A percentile compares a stretch with the other conserved stretches of the same genome.
Evolutionary conservation across 2,888 invertebrate genomes (phyloP).

Genomic region (Athalia circularis): DNA sequence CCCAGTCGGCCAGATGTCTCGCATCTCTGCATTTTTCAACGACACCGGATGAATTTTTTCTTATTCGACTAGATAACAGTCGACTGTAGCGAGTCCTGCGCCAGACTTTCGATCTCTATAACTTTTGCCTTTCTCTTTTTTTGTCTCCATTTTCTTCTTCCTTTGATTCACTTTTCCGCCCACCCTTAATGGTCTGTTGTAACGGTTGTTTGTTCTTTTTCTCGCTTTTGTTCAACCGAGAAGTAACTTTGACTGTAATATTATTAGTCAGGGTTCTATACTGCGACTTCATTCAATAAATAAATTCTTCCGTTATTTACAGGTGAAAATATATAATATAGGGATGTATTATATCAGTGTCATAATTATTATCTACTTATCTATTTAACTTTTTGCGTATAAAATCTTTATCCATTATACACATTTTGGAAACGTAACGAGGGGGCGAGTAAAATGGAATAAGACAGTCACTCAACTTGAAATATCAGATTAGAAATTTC

Average conservation of each 20-base stretch:
- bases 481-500: too few relatives aligned
- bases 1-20: slow-evolving; percentile 34
- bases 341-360: too few relatives aligned
- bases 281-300: too few relatives aligned
- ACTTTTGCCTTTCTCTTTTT: background rate
- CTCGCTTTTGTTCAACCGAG: background rate
- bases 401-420: too few relatives aligned
- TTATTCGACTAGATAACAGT: slow-evolving; percentile 8
- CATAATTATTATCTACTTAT: too few relatives aligned
- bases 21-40: slow-evolving; percentile 43
- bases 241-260: slow-evolving; percentile 1
- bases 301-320: too few relatives aligned
- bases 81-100: background rate
- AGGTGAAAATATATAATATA: too few relatives aligned
- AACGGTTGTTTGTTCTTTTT: background rate
- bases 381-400: too few relatives aligned
- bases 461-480: too few relatives aligned
- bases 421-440: too few relatives aligned
- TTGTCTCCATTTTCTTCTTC: background rate
- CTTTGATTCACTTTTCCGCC: background rate
- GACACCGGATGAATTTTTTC: slow-evolving; percentile 42
- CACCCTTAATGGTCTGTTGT: background rate
- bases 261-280: slow-evolving; percentile 1
- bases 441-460: too few relatives aligned
- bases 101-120: background rate